Evolutionary conservation across 2,888 invertebrate genomes (phyloP), one percentile per base, ranked within the genome.

Genomic region (Macrophya annulata): DNA sequence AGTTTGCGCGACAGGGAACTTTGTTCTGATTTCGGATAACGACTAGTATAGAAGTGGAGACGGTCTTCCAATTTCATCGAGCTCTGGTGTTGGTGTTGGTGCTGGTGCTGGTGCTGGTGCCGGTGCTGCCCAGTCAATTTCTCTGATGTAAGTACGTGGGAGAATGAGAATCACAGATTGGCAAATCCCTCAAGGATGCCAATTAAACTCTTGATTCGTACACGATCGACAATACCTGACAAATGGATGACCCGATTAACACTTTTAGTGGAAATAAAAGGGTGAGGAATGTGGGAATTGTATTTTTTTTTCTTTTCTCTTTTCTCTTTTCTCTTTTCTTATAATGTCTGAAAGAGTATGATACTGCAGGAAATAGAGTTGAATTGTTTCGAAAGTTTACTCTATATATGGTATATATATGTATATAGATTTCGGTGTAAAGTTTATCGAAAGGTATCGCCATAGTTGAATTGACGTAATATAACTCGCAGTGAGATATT

Each of bases 21-120:
- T 81, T 62, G 40, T 81, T 81, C 81, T 81, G 81, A 81, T 81
- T 81, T 81, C 81, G 81, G 81, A 62, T 81, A 81, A 81, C 81
- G 81, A 62, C 43, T 31, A 4, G 59, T 62, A 81, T 62, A 59
- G 62, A 81, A 81, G 59, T 43, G n/a, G 55, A 77, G 45, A 77
- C 31, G 48, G 25, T 77, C 31, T 51, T 77, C 48, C 77, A 77
- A 77, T 77, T 77, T 31, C 55, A 77, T 77, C 77, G 51, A 77
- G 17, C 55, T 3, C 43, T 45, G n/a, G 51, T 65, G 62, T 9
- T 65, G 62, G 51, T 51, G 9, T 15, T 51, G 51, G 21, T 65
- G 21, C 31, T 65, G 51, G 51, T 65, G n/a, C 17, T 62, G 17
- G 15, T 62, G 48, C 15, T 48, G 10, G 10, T 15, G 1, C 55